phyloP scores from a whole-genome alignment of 2,113 vertebrate genomes.

The Mugil cephalus region DNA sequence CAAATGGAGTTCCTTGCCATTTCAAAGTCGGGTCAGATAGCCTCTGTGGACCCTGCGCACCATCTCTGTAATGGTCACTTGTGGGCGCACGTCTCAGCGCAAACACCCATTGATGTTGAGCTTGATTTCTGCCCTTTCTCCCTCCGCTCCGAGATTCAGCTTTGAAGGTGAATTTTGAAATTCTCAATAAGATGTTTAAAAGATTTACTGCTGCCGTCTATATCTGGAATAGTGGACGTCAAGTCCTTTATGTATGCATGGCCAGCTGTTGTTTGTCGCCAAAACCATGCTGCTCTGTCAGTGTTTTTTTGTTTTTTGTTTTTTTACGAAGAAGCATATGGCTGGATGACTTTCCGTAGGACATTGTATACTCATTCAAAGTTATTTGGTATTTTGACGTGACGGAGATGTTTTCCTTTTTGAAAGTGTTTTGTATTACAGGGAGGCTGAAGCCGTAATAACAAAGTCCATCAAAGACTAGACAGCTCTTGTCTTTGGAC shows the following conservation, averaged over 20 bases:
- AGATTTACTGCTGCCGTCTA: conserved; percentile 66
- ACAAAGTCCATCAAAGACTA: conserved; percentile 52
- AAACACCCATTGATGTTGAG: conserved; percentile 33
- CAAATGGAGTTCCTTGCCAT: conserved; percentile 69
- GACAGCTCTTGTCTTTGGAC: conserved; percentile 50
- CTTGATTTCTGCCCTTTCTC: conserved; percentile 66
- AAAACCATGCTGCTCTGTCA: conserved; percentile 75
- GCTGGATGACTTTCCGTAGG: conserved; percentile 77
- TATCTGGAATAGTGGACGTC: conserved; percentile 59
- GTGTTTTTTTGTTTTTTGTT: conserved; percentile 40
- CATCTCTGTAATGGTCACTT: conserved; percentile 44
- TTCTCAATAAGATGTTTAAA: conserved; percentile 57
- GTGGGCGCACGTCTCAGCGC: conserved; percentile 24
- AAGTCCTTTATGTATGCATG: conserved; percentile 74
- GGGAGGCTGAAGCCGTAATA: conserved; percentile 24
- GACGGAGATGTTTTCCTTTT: conserved; percentile 9
- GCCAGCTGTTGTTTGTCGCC: conserved; percentile 79
- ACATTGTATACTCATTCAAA: conserved; percentile 64
- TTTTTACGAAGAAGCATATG: conserved; percentile 72
- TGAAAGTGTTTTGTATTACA: conserved; percentile 14
- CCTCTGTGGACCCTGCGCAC: conserved; percentile 46
- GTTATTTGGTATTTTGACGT: conserved; percentile 47
- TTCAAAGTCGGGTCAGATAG: conserved; percentile 70
- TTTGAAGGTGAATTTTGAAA: conserved; percentile 73
- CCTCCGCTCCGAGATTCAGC: conserved; percentile 44